Evolutionary conservation across 2,113 vertebrate genomes (phyloP), one percentile per base, ranked within the genome.

Genomic region (Phalacrocorax pelagicus): DNA sequence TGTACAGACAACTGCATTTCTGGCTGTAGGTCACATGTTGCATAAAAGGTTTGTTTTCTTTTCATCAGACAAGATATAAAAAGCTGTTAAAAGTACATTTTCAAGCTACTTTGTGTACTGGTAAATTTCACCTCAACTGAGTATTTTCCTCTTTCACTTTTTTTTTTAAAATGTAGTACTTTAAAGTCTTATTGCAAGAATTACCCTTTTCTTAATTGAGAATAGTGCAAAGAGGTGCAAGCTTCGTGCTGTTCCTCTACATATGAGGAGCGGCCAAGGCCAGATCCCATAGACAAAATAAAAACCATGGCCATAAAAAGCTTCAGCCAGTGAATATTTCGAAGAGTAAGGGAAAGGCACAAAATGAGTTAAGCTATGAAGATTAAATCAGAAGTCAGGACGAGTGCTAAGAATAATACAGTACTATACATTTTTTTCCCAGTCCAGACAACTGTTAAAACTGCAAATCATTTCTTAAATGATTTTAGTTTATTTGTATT

Each of bases 331-430:
- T 75, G 75, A 95, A 44, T 14, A 70, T 44, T 84, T 93, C 83
- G 40, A 95, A 94, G 97, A 94, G 79, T 90, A 77, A 96, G 86
- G 79, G 73, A 96, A 98, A 98, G 96, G 97, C 98, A 98, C 97
- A 97, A 83, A 91, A 97, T 96, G 94, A 97, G 61, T 96, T 96
- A 96, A 97, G 96, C 94, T 94, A 96, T 94, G 87, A 80, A 95
- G 29, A 90, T n/a, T 86, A 97, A 88, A 75, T 54, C 87, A 90
- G 96, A 93, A 91, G 92, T 96, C 93, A 95, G 96, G 95, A 97
- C 92, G 59, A 97, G 96, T 86, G 96, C 96, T 96, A 90, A 87
- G 88, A 97, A 88, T 90, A 93, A 73, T 97, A 98, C 95, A 97
- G 89, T 97, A 96, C 94, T 97, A 96, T 63, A 95, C 36, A 95